A percentile compares a stretch with the other conserved stretches of the same genome.
Conservation (phyloP, 2,888 invertebrate species). For the Leucophenga montana region DNA sequence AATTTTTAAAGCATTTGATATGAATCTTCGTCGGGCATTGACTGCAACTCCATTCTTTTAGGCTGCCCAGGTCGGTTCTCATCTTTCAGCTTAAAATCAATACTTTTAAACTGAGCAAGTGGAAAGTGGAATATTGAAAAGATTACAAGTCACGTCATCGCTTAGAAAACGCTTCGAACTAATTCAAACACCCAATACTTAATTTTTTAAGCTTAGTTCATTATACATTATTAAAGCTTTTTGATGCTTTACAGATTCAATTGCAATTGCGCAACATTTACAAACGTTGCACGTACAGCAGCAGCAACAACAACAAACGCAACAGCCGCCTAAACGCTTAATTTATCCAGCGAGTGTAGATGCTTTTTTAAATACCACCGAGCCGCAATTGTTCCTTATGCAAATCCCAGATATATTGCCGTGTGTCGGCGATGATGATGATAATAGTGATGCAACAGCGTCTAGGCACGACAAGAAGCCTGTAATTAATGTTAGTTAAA, state of each 20-base stretch:
- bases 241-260: conserved; percentile 39
- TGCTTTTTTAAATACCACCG: conserved; percentile 59
- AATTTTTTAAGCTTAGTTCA: background rate
- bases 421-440: conserved; percentile 54
- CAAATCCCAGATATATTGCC: conserved; percentile 62
- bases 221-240: background rate
- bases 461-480: no score
- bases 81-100: no score
- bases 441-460: background rate
- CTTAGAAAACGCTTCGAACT: no score
- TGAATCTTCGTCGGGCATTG: no score
- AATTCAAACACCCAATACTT: no score
- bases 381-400: conserved; percentile 69
- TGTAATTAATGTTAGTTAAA: no score
- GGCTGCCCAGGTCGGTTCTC: no score
- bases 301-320: conserved; percentile 39
- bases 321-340: conserved; percentile 42
- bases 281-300: conserved; percentile 56
- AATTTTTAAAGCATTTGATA: no score
- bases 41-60: no score
- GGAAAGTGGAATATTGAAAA: no score
- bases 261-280: conserved; percentile 55
- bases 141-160: no score
- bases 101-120: no score
- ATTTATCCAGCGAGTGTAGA: conserved; percentile 63